These are phyloP conservation scores for Mactromeris polynyma DNA, from an alignment of 2,888 invertebrate genomes.

Conservation along the genomic window DNA sequence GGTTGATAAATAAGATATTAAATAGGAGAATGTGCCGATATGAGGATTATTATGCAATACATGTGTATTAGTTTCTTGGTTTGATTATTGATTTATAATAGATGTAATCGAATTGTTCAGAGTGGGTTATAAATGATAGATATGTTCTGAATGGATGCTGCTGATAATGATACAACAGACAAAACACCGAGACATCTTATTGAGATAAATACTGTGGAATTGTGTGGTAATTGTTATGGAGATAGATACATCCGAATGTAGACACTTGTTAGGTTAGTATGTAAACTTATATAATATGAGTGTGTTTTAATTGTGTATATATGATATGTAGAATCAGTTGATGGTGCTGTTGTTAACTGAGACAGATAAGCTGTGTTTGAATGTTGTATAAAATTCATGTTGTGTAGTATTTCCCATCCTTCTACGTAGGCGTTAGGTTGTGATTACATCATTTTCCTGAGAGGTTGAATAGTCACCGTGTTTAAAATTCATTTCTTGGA, in stretches of 20 bases:
- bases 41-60: neutral
- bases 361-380: no score
- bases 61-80: neutral
- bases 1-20: neutral
- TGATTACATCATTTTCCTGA: no score
- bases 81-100: neutral
- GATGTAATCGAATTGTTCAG: neutral
- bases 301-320: neutral
- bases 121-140: neutral
- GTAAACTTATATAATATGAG: neutral
- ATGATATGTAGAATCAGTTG: no score
- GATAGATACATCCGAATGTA: neutral
- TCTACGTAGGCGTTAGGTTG: no score
- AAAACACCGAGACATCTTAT: neutral
- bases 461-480: no score
- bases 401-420: no score
- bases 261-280: slow-evolving; percentile 12
- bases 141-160: neutral
- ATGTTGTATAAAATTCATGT: no score
- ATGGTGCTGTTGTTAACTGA: no score
- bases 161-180: neutral
- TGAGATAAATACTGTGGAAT: neutral
- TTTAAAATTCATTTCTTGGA: no score
- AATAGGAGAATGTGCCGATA: neutral
- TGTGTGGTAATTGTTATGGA: neutral